These are phyloP conservation scores for Muschampia plurimacula DNA, from an alignment of 2,888 invertebrate genomes.

Conservation along the genomic window DNA sequence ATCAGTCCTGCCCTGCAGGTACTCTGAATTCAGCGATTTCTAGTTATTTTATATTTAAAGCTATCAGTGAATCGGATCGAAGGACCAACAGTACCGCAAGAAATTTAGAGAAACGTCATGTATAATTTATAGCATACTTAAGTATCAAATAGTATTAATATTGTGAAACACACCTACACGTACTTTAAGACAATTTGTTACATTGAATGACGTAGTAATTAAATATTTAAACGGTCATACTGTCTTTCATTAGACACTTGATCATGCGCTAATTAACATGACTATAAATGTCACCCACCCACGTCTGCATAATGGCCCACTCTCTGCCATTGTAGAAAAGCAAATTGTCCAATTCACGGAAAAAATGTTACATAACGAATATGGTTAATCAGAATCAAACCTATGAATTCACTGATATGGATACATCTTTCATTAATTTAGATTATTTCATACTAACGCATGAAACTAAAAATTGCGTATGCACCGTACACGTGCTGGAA, in stretches of 20 bases:
- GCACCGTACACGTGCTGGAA: too few species aligned
- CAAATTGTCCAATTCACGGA: slow-evolving; percentile 12
- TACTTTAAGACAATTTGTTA: neutral
- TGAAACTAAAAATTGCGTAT: too few species aligned
- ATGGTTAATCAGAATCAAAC: neutral
- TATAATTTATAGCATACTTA: neutral
- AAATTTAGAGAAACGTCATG: neutral
- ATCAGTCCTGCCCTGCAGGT: too few species aligned
- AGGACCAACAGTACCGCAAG: too few species aligned
- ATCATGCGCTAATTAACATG: neutral
- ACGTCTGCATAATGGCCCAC: slow-evolving; percentile 22
- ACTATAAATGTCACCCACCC: slow-evolving; percentile 23
- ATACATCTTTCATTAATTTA: too few species aligned
- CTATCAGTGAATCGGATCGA: too few species aligned
- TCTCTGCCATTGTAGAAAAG: neutral
- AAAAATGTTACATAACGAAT: neutral
- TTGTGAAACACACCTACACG: neutral
- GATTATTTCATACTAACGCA: too few species aligned
- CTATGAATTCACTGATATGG: neutral
- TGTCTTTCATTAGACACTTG: neutral
- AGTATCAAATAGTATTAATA: neutral
- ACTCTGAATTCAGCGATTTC: too few species aligned
- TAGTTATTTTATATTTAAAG: too few species aligned
- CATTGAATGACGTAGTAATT: neutral
- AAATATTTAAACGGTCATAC: neutral